Conservation (phyloP, 2,113 vertebrate species). For the Phaethon lepturus region DNA sequence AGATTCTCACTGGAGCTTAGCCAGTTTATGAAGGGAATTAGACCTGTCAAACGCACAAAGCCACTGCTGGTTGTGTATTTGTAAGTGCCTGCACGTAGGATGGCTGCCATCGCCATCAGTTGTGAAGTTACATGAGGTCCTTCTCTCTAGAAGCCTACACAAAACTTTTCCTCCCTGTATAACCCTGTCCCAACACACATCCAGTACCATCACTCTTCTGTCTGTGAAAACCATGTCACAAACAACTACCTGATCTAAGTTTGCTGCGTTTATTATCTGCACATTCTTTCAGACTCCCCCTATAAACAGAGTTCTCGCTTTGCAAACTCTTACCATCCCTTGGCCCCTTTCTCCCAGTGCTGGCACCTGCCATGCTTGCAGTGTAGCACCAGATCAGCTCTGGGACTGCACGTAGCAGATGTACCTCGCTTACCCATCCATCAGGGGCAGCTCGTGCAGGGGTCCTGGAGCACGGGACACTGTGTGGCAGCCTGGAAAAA, state of each 20-base stretch:
- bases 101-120: neutral
- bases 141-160: neutral
- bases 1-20: neutral
- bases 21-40: neutral
- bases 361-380: neutral
- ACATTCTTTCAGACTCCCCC: neutral
- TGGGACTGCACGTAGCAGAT: neutral
- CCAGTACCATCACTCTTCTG: neutral
- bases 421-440: neutral
- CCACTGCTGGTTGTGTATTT: neutral
- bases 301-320: neutral
- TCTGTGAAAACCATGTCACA: neutral
- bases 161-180: neutral
- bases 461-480: neutral
- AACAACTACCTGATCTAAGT: neutral
- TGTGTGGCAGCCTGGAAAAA: neutral
- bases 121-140: neutral
- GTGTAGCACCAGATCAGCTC: neutral
- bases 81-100: accelerated
- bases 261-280: neutral
- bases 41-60: neutral
- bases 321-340: neutral
- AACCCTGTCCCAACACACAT: neutral
- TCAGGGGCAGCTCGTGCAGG: neutral
- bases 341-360: neutral